Evolutionary conservation across 2,797 vertebrate genomes (phyloP), one percentile per base, ranked within the genome.

Genomic region (Pempheris klunzingeri): DNA sequence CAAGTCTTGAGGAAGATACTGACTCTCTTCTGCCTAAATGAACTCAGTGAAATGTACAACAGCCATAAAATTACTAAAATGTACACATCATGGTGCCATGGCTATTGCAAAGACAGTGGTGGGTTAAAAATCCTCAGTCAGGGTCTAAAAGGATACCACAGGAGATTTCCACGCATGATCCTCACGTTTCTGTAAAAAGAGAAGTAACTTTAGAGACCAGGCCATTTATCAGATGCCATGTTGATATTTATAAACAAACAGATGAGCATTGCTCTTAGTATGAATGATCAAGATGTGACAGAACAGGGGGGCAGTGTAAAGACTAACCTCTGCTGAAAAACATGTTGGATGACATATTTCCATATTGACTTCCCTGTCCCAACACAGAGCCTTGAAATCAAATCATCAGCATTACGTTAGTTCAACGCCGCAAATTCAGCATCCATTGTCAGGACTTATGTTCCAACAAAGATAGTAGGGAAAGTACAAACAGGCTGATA

Each of bases 341-440:
- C 87, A 61, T 96, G 95, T 5, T 94, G 91, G 30, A 89, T 94
- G 44, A 95, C 54, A 76, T 95, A 94, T 67, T 90, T 95, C 96
- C 95, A 96, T 81, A 96, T 95, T 0, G 95, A 93, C 17, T 92
- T 93, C 22, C 95, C 93, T 32, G 90, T 78, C 13, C 95, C 96
- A 15, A 95, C 93, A 85, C 94, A 96, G 1, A 96, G 85, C 44
- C 96, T 96, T 65, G 20, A 63, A 79, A 81, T 75, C 3, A 75
- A 67, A 71, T 28, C 7, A 65, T 15, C 44, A 36, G 15, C 36
- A 43, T 62, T 55, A 22, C 1, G 3, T 59, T 30, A 28, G 5
- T 14, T 62, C 17, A 46, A 50, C 0, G 1, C 20, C 49, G 53
- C 8, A 53, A 34, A 32, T 17, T 0, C 18, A 53, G 5, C 20